Evolutionary conservation across 2,113 vertebrate genomes (phyloP).

Genomic region (Panthera tigris): DNA sequence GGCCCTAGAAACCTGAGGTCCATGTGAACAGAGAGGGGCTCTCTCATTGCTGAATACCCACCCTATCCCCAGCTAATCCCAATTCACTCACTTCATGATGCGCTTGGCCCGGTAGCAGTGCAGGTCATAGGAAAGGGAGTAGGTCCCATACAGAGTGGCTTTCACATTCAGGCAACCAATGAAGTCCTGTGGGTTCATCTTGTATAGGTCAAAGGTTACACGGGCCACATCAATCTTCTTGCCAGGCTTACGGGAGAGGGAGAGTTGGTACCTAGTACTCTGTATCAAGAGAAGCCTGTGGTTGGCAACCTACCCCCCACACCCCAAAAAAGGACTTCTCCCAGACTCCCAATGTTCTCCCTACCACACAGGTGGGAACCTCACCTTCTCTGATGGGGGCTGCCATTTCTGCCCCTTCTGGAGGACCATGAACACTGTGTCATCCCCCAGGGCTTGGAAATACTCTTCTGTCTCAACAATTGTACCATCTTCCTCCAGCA

Average conservation of each 20-base stretch:
- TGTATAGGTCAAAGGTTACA: conserved; percentile 95
- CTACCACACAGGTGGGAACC: background rate
- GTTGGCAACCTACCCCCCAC: background rate
- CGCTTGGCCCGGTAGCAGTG: conserved; percentile 90
- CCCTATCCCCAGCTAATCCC: background rate
- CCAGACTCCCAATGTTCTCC: background rate
- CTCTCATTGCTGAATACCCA: background rate
- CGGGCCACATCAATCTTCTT: conserved; percentile 92
- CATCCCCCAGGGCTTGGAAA: conserved; percentile 89
- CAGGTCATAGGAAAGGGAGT: conserved; percentile 93
- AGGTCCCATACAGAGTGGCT: conserved; percentile 93
- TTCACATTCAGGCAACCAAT: conserved; percentile 95
- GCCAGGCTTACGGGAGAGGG: conserved; percentile 73
- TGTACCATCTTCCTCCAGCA: conserved; percentile 96
- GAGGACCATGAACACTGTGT: conserved; percentile 90
- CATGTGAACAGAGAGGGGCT: background rate
- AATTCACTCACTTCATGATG: conserved; percentile 85
- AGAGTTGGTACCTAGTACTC: conserved; percentile 74
- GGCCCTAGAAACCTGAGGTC: background rate
- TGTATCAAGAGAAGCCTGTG: background rate
- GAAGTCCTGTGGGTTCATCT: conserved; percentile 92
- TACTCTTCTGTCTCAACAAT: conserved; percentile 93
- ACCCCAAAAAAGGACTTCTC: background rate
- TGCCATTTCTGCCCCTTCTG: conserved; percentile 91
- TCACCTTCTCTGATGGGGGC: conserved; percentile 79